Base-by-base conservation (phyloP, 2,888 invertebrate species). In the Dusona sp. region DNA sequence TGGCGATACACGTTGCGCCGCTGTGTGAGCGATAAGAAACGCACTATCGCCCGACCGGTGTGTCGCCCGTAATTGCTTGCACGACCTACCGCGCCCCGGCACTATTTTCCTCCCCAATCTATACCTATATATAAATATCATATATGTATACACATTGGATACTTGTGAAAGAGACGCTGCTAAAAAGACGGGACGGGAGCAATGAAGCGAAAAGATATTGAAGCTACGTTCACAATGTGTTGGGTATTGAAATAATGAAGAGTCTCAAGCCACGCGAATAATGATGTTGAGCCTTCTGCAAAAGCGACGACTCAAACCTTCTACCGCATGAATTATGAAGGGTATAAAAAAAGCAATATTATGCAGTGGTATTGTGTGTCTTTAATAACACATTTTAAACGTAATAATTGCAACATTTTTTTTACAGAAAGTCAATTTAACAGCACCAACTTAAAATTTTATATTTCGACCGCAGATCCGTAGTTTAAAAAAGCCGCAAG, bases 1-100 rank as follows among this genome's bases (percentile, higher is more conserved):
- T 91, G 90, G 90, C 90, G 85, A 86, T 87, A 85, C 82, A 85
- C 85, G 87, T 85, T 80, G 86, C 79, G n/a, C 19, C 67, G 36
- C 74, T 57, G 51, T 25, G 65, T 82, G 78, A 75, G 87, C 84
- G 88, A 89, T 89, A 89, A 87, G 89, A 89, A 61, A 88, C 89
- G 87, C 84, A 87, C 84, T 82, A 79, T 86, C 85, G 75, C 54
- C 42, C 74, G 70, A 67, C 75, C 77, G 82, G 68, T 85, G 85
- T 85, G 85, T 85, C 82, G 82, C 85, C 57, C 85, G 86, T 86
- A 86, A 86, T 86, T 86, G 83, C 83, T 74, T 45, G 73, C 77
- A 83, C 79, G 84, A 85, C 81, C 83, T 79, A 75, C 79, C 87
- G 79, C 75, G 84, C 81, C 81, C 67, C 73, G 67, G 22, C 72